These are phyloP conservation scores for Thamnaconus septentrionalis DNA, from an alignment of 2,113 vertebrate genomes.

Conservation along the genomic window DNA sequence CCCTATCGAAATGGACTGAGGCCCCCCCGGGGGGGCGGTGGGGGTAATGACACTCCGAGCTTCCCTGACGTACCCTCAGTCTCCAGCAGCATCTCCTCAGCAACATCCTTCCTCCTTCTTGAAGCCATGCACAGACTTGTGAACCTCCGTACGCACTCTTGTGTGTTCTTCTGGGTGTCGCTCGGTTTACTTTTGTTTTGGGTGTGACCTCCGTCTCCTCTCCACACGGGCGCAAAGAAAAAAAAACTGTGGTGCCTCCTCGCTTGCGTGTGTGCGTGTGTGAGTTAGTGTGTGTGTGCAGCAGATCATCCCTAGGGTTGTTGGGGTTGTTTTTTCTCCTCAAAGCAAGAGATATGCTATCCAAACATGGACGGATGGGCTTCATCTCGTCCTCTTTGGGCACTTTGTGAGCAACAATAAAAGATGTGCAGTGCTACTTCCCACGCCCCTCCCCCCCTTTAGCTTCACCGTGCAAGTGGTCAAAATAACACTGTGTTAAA, in stretches of 20 bases:
- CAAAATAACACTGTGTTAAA: not conserved
- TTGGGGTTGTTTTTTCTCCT: not conserved
- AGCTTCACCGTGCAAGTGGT: not conserved
- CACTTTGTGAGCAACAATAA: constrained; percentile 40
- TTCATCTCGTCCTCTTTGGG: constrained; percentile 4
- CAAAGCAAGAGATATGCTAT: not conserved
- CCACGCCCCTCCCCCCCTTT: not conserved
- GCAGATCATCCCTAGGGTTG: not conserved
- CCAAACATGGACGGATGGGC: not conserved
- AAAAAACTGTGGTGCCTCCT: not conserved
- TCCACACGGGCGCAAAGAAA: not conserved
- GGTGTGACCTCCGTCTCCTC: constrained; percentile 32
- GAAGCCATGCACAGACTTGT: not conserved
- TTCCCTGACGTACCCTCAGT: not conserved
- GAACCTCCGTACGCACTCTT: not conserved
- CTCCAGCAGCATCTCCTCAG: too few species aligned
- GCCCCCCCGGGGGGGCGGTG: too few species aligned
- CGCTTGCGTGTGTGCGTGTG: constrained; percentile 20
- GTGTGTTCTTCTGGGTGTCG: constrained; percentile 35
- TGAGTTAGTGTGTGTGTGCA: constrained; percentile 6
- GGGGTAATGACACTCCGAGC: not conserved
- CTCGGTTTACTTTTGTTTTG: constrained; percentile 31
- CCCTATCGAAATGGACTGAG: too few species aligned
- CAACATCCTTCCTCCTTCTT: not conserved
- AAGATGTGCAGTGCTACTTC: constrained; percentile 25